Evolutionary conservation across 2,888 invertebrate species (phyloP).

Genomic region (Lysandra bellargus): DNA sequence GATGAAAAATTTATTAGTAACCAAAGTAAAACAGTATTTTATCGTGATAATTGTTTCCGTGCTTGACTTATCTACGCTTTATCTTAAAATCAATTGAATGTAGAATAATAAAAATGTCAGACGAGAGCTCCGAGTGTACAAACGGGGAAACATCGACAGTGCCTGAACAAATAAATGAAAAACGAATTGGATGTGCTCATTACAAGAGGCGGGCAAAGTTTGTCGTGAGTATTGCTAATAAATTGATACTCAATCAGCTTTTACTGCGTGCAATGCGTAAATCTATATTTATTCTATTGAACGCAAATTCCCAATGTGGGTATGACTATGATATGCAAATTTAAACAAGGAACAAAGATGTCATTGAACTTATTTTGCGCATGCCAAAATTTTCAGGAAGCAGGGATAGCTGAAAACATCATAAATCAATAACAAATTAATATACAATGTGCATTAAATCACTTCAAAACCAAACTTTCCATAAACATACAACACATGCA

Average conservation of each 20-base stretch:
- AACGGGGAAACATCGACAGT: constrained; percentile 50
- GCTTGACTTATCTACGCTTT: constrained; percentile 32
- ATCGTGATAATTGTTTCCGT: constrained; percentile 37
- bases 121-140: constrained; percentile 51
- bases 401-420: background rate
- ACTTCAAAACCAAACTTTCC: background rate
- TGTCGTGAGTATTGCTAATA: constrained; percentile 82
- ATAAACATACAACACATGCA: background rate
- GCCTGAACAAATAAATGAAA: constrained; percentile 56
- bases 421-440: background rate
- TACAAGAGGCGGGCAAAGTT: constrained; percentile 92
- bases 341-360: constrained; percentile 59
- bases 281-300: constrained; percentile 60
- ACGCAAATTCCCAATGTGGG: constrained; percentile 50
- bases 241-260: constrained; percentile 8
- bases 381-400: constrained; percentile 22
- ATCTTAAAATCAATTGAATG: constrained; percentile 31
- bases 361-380: constrained; percentile 52
- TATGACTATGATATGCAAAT: constrained; percentile 53
- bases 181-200: constrained; percentile 88
- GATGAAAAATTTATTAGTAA: constrained; percentile 42
- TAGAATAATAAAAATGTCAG: constrained; percentile 56
- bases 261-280: constrained; percentile 26
- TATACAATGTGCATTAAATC: background rate
- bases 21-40: constrained; percentile 41